Conservation (phyloP, 2,888 invertebrate species). For the Strigamia maritima region DNA sequence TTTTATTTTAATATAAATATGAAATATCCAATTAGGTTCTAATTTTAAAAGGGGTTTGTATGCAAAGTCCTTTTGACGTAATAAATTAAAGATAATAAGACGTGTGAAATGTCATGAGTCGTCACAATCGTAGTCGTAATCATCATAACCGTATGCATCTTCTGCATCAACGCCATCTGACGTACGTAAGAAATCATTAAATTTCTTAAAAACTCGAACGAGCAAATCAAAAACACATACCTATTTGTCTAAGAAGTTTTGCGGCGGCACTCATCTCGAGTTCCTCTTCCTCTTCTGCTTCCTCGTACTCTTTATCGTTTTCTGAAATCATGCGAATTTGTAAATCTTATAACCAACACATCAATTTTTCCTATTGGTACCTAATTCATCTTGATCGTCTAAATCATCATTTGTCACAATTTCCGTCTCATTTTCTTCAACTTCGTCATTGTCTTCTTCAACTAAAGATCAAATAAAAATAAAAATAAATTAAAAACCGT, state of each 20-base stretch:
- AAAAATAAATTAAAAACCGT: neutral
- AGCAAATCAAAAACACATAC: neutral
- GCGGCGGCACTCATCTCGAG: neutral
- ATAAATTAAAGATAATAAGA: too few relatives aligned
- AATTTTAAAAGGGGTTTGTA: too few relatives aligned
- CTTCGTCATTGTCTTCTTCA: neutral
- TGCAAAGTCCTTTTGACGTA: too few relatives aligned
- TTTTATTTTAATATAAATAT: neutral
- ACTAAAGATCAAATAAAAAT: neutral
- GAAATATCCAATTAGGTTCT: too few relatives aligned
- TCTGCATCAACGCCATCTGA: too few relatives aligned
- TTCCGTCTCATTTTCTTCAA: neutral
- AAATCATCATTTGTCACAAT: neutral
- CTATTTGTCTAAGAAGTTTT: neutral
- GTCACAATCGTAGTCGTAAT: slow-evolving; percentile 7
- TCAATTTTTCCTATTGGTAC: neutral
- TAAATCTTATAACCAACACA: too few relatives aligned
- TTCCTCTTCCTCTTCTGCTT: slow-evolving; percentile 7
- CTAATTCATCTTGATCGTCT: neutral
- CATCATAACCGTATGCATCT: neutral
- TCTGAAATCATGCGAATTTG: too few relatives aligned
- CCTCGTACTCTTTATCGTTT: too few relatives aligned
- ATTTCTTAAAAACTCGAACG: neutral
- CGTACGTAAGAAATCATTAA: too few relatives aligned
- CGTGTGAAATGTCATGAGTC: slow-evolving; percentile 22